Percentiles rank a stretch among this genome's conserved stretches.
These are phyloP conservation scores for Dipus sagitta DNA, from an alignment of 2,797 vertebrate genomes.

Conservation along the genomic window DNA sequence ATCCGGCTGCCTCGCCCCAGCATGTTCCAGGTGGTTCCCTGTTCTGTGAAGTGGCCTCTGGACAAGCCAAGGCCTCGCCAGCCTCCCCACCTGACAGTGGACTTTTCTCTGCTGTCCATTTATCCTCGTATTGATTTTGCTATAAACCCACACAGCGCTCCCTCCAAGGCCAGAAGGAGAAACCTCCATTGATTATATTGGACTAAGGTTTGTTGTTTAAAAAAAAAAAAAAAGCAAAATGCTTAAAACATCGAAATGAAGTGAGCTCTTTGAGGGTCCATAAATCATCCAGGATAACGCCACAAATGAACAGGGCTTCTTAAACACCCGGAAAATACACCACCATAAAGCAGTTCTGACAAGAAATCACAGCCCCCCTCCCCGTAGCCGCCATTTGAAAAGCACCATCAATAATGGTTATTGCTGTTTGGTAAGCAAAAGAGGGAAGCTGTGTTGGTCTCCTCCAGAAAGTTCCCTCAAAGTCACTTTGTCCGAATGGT, in stretches of 20 bases:
- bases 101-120: slow-evolving; percentile 86
- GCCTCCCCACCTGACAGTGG: slow-evolving; percentile 79
- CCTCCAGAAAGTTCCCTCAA: slow-evolving; percentile 88
- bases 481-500: slow-evolving; percentile 88
- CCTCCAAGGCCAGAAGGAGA: slow-evolving; percentile 82
- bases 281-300: slow-evolving; percentile 88
- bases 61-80: slow-evolving; percentile 69
- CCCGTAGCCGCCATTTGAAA: slow-evolving; percentile 81
- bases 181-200: slow-evolving; percentile 88
- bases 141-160: slow-evolving; percentile 86
- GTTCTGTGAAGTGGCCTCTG: slow-evolving; percentile 50
- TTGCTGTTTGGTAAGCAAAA: slow-evolving; percentile 82
- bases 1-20: neutral
- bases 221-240: slow-evolving; percentile 81
- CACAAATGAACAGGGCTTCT: slow-evolving; percentile 86
- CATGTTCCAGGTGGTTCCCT: neutral
- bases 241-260: slow-evolving; percentile 88
- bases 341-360: slow-evolving; percentile 86
- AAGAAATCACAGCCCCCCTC: slow-evolving; percentile 82
- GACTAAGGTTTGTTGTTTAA: slow-evolving; percentile 88
- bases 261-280: slow-evolving; percentile 86
- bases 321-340: slow-evolving; percentile 88
- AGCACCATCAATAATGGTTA: slow-evolving; percentile 87
- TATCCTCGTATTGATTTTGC: slow-evolving; percentile 90
- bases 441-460: slow-evolving; percentile 74